A percentile compares a stretch with the other conserved stretches of the same genome.
Conservation (phyloP, 2,797 vertebrate genomes). For the Coracias cyanogaster region DNA sequence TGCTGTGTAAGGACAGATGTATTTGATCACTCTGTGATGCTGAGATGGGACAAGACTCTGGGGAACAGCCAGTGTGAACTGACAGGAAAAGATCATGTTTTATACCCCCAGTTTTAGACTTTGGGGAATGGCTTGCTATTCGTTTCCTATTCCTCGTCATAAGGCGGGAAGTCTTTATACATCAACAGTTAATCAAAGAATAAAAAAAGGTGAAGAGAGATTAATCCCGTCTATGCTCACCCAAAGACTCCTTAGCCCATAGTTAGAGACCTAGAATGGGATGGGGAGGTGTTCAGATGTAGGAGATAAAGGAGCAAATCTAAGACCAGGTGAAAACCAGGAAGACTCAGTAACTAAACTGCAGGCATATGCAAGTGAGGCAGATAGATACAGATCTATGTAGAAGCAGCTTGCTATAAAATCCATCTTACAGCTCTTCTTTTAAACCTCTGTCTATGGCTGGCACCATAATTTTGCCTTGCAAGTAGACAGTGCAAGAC, state of each 20-base stretch:
- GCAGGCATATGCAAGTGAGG: not conserved
- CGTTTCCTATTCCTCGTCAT: not conserved
- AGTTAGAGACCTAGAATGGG: not conserved
- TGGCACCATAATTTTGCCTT: not conserved
- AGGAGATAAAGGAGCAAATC: not conserved
- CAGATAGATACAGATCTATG: not conserved
- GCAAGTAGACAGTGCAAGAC: not conserved
- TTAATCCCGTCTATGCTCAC: not conserved
- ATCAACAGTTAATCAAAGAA: not conserved
- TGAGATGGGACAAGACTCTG: not conserved
- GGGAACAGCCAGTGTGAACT: not conserved
- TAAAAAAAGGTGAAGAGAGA: not conserved
- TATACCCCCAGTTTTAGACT: not conserved
- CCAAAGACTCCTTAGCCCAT: fast-evolving
- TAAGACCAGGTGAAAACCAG: not conserved
- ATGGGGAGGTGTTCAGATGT: not conserved
- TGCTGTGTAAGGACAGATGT: not conserved
- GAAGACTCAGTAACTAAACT: not conserved
- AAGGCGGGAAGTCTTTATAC: not conserved
- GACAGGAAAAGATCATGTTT: not conserved
- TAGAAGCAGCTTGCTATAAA: not conserved
- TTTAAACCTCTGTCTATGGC: not conserved
- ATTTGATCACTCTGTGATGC: not conserved
- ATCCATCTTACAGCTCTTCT: not conserved
- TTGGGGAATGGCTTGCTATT: not conserved